Conservation (phyloP, 2,888 invertebrate species). For the Nipponacmea schrenckii region DNA sequence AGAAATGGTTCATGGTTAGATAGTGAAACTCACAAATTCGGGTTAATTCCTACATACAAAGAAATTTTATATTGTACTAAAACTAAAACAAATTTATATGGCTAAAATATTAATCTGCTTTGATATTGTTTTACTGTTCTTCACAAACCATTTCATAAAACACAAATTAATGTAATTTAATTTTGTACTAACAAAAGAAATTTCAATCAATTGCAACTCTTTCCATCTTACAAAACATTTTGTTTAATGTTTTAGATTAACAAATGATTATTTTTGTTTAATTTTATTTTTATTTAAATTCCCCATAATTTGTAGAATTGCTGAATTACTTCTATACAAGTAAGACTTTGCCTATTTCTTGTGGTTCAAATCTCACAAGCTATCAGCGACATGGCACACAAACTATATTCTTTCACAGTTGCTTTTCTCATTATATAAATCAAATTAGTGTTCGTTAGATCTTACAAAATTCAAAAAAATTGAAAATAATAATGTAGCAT, state of each 20-base stretch:
- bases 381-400: conserved; percentile 12
- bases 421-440: neutral
- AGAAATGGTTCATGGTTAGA: no score
- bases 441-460: neutral
- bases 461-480: neutral
- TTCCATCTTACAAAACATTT: neutral
- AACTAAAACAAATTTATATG: no score
- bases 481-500: neutral
- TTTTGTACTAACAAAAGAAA: no score
- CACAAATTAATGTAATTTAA: no score
- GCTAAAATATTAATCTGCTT: no score
- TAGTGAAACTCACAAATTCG: no score
- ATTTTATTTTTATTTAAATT: conserved; percentile 36
- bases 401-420: neutral
- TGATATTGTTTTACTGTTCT: no score
- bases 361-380: conserved; percentile 13
- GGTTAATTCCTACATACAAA: no score
- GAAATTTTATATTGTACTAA: no score
- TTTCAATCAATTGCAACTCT: no score
- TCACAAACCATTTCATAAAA: no score
- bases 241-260: neutral
- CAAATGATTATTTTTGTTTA: neutral
- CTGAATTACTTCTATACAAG: conserved; percentile 61
- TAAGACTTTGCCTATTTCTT: conserved; percentile 43
- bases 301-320: conserved; percentile 55